A percentile compares a stretch with the other conserved stretches of the same genome.
Evolutionary conservation across 2,888 invertebrate species (phyloP).

Genomic region (Dendrolimus houi): DNA sequence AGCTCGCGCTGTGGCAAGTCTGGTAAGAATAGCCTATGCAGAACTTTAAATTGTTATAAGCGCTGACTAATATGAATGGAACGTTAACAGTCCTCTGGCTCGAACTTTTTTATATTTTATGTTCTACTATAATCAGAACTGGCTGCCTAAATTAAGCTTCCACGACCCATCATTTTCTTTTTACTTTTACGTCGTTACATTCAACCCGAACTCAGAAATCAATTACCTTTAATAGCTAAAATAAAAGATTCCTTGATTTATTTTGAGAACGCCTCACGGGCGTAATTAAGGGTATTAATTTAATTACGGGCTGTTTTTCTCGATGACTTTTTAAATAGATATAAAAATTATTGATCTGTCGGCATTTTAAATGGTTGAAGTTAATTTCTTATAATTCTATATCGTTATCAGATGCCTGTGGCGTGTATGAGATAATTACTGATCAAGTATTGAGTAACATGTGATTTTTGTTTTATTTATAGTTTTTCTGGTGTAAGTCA

Average conservation of each 20-base stretch:
- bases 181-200: background rate
- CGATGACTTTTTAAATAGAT: slow-evolving; percentile 26
- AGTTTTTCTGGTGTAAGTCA: background rate
- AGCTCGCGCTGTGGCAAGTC: slow-evolving; percentile 86
- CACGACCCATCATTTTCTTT: slow-evolving; percentile 28
- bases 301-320: slow-evolving; percentile 35
- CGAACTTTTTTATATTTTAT: slow-evolving; percentile 10
- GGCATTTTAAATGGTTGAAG: background rate
- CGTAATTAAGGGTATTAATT: slow-evolving; percentile 49
- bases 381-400: background rate
- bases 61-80: slow-evolving; percentile 25
- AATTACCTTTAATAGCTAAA: slow-evolving; percentile 56
- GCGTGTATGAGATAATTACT: background rate
- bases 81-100: slow-evolving; percentile 17
- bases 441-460: background rate
- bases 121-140: slow-evolving; percentile 16
- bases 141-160: slow-evolving; percentile 27
- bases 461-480: background rate
- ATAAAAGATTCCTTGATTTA: slow-evolving; percentile 47
- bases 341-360: slow-evolving; percentile 18
- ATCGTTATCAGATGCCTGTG: background rate
- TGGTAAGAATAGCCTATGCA: slow-evolving; percentile 68
- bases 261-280: slow-evolving; percentile 39
- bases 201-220: slow-evolving; percentile 35
- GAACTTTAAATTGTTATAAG: slow-evolving; percentile 24